These are phyloP conservation scores for Zosterops borbonicus DNA, from an alignment of 2,113 vertebrate species.

Conservation along the genomic window DNA sequence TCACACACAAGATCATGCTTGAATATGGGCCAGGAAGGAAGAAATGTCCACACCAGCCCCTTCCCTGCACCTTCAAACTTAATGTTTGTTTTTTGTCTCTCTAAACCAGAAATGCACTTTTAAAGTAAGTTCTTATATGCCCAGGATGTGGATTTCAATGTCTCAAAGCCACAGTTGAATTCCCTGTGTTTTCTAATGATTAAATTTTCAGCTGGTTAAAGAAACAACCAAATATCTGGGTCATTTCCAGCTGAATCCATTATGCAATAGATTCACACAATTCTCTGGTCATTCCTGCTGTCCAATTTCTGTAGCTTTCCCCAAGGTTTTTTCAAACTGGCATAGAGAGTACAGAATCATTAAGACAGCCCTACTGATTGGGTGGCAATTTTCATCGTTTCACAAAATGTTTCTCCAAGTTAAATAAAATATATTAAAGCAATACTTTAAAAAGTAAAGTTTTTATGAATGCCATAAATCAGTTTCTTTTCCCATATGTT, in stretches of 20 bases:
- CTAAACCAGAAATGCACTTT: neutral
- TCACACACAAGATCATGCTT: neutral
- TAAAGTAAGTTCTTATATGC: neutral
- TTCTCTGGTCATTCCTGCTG: neutral
- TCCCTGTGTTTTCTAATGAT: neutral
- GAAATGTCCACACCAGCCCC: neutral
- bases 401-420: neutral
- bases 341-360: neutral
- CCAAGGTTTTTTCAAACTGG: neutral
- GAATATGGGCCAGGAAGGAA: neutral
- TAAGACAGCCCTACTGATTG: neutral
- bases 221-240: neutral
- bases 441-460: neutral
- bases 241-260: neutral
- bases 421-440: neutral
- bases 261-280: neutral
- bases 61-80: neutral
- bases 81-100: neutral
- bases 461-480: neutral
- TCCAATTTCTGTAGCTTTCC: neutral
- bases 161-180: neutral
- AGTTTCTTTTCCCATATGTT: neutral
- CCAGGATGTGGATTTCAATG: neutral
- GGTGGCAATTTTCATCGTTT: neutral
- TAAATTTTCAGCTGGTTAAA: neutral